Base-by-base conservation (phyloP, 2,797 vertebrate species). In the Paramormyrops hopkinsi region DNA sequence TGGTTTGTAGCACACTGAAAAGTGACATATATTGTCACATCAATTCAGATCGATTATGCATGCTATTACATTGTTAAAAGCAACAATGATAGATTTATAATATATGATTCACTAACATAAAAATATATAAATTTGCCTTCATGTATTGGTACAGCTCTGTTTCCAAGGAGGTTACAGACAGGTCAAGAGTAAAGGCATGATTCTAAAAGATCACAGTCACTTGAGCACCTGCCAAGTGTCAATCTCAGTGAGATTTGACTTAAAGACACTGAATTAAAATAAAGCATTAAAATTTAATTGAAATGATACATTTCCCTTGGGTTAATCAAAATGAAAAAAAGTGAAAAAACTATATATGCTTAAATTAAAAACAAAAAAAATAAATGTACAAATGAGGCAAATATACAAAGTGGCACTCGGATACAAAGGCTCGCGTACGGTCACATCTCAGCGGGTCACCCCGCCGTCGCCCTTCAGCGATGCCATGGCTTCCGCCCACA, bases 361-460 rank as follows among this genome's bases (percentile, higher is more conserved):
- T 90, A 65, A 29, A 84, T 29, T 48, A 90, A 87, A 88, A 87
- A 56, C 73, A 88, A 89, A 90, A 92, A 82, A 82, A 91, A 92
- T 91, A 91, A 89, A 94, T 91, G 90, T 92, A 90, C 92, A 92
- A 93, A 94, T 94, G 92, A 95, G 93, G 94, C 94, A 94, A 93
- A 94, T 93, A 94, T 94, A 94, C 94, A 95, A 90, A 92, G 93
- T 51, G 50, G 50, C 50, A 14, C 50, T 92, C 94, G 92, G 92
- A 88, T 92, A 92, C 94, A 94, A 94, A 94, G 94, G 93, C 93
- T 90, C 88, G 46, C 87, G 85, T 92, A 94, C 93, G 79, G 91
- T 22, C 91, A 91, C 92, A 88, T 90, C 90, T 50, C 87, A 17
- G 79, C 14, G 25, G 54, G 89, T 89, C 91, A 90, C 88, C 92